Evolutionary conservation across 2,797 vertebrate species (phyloP).

Genomic region (Botia almorhae): DNA sequence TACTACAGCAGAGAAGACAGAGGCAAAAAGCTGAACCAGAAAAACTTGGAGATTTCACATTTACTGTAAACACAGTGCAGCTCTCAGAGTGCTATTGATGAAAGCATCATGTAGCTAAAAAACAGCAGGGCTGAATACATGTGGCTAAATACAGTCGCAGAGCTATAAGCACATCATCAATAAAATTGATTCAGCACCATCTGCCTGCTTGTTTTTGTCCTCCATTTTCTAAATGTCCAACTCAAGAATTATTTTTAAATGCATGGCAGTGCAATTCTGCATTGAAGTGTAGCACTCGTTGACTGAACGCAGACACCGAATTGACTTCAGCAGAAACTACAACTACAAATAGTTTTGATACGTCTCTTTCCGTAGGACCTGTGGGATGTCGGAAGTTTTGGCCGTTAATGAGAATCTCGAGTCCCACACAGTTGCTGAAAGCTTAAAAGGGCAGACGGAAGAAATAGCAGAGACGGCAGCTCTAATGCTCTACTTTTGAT

Average conservation of each 20-base stretch:
- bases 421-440: slow-evolving; percentile 5
- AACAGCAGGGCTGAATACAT: slow-evolving; percentile 26
- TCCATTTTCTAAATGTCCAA: slow-evolving; percentile 28
- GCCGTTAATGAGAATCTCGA: slow-evolving; percentile 42
- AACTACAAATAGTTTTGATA: slow-evolving; percentile 31
- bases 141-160: slow-evolving; percentile 44
- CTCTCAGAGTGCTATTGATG: slow-evolving; percentile 26
- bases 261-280: not conserved
- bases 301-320: not conserved
- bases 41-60: slow-evolving; percentile 32
- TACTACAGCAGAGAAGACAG: slow-evolving; percentile 1
- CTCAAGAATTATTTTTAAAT: slow-evolving; percentile 26
- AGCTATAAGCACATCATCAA: slow-evolving; percentile 47
- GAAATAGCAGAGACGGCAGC: slow-evolving; percentile 18
- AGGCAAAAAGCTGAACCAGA: slow-evolving; percentile 11
- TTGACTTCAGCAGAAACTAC: not conserved
- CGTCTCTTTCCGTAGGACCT: slow-evolving; percentile 5
- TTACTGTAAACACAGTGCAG: slow-evolving; percentile 47
- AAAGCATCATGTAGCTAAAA: slow-evolving; percentile 50
- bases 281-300: slow-evolving; percentile 26
- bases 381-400: slow-evolving; percentile 19
- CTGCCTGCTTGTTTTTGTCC: slow-evolving; percentile 36
- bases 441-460: slow-evolving; percentile 34
- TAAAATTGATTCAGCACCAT: slow-evolving; percentile 48
- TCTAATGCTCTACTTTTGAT: slow-evolving; percentile 25